Conservation (phyloP, 2,888 invertebrate species). For the Chrysolina haemoptera region DNA sequence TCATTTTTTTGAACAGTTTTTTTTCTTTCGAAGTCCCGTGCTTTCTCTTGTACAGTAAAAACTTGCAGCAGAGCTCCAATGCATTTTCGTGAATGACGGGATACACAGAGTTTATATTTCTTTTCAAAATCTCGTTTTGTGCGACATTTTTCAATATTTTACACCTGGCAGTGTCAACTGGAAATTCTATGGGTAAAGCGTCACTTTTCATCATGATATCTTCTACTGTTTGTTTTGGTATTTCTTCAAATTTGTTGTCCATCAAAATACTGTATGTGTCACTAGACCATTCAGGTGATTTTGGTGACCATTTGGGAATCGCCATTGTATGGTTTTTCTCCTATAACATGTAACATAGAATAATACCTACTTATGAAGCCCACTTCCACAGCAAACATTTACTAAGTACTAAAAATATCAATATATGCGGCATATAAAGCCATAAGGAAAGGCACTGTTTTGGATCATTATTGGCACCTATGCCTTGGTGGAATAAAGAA, state of each 20-base stretch:
- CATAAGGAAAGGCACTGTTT: too few species aligned
- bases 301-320: conserved; percentile 46
- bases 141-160: conserved; percentile 54
- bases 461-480: too few species aligned
- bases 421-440: too few species aligned
- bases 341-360: neutral
- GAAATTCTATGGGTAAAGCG: conserved; percentile 67
- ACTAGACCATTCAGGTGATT: conserved; percentile 49
- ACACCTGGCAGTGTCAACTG: conserved; percentile 65
- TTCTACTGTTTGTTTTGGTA: conserved; percentile 41
- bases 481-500: too few species aligned
- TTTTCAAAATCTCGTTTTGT: conserved; percentile 54
- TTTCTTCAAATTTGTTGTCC: conserved; percentile 11
- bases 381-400: too few species aligned
- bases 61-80: conserved; percentile 75
- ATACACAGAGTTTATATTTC: conserved; percentile 76
- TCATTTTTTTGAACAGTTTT: conserved; percentile 64
- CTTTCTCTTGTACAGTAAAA: conserved; percentile 76
- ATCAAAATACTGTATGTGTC: conserved; percentile 40
- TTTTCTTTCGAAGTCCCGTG: conserved; percentile 58
- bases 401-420: too few species aligned
- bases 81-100: conserved; percentile 80
- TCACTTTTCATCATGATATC: conserved; percentile 67
- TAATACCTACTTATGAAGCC: neutral
- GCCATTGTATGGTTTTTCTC: neutral